Conservation (phyloP, 2,113 vertebrate genomes). For the Nesogale talazaci region DNA sequence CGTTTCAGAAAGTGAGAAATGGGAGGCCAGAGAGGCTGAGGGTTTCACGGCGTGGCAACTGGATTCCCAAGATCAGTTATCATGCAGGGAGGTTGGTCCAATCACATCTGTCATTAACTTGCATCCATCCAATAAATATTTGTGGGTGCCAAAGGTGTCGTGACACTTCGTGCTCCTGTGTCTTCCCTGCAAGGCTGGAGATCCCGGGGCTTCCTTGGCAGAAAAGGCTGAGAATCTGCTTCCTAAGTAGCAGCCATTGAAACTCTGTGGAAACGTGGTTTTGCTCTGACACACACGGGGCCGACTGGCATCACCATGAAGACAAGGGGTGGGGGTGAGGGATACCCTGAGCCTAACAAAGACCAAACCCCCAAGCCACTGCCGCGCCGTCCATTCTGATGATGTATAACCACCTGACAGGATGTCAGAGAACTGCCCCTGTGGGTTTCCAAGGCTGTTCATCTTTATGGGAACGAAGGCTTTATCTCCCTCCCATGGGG, state of each 20-base stretch:
- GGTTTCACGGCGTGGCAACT: not conserved
- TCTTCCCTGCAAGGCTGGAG: not conserved
- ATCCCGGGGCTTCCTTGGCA: not conserved
- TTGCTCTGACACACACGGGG: not conserved
- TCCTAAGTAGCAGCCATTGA: not conserved
- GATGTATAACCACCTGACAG: too few species aligned
- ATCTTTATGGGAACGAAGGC: too few species aligned
- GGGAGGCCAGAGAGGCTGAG: conserved; percentile 38
- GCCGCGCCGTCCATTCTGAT: too few species aligned
- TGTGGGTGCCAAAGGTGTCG: not conserved
- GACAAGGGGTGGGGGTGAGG: not conserved
- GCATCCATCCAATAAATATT: conserved; percentile 27
- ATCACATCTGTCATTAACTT: not conserved
- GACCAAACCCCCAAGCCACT: too few species aligned
- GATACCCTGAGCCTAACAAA: too few species aligned
- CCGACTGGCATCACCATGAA: not conserved
- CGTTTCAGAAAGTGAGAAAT: not conserved
- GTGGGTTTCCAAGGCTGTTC: too few species aligned
- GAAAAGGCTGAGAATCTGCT: not conserved
- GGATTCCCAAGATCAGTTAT: not conserved
- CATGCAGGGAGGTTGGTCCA: not conserved
- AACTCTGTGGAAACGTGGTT: not conserved
- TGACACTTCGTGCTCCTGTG: not conserved
- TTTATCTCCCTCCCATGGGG: too few species aligned
- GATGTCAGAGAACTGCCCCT: too few species aligned